These are phyloP conservation scores for Halyomorpha halys DNA, from an alignment of 1,140 invertebrate species.

Conservation along the genomic window DNA sequence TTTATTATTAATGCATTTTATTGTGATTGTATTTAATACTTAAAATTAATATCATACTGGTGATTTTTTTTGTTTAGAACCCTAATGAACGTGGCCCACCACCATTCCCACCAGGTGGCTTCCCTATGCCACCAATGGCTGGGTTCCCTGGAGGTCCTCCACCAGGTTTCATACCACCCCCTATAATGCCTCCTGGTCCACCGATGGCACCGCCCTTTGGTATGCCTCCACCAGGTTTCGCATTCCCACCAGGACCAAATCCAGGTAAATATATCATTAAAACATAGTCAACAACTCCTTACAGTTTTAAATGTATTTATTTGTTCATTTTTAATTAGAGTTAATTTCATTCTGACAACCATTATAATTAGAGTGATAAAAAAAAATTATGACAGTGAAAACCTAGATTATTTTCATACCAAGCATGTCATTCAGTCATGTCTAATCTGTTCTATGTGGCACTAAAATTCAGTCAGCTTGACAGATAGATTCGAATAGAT, in stretches of 20 bases:
- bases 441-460: too few species aligned
- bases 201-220: slow-evolving; percentile 43
- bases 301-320: too few species aligned
- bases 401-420: too few species aligned
- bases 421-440: too few species aligned
- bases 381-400: too few species aligned
- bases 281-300: too few species aligned
- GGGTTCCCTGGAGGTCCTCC: slow-evolving; percentile 26
- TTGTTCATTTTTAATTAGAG: too few species aligned
- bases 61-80: slow-evolving; percentile 15
- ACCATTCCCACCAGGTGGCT: slow-evolving; percentile 20
- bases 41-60: not conserved
- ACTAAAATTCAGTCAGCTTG: too few species aligned
- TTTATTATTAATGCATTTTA: too few species aligned
- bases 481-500: too few species aligned
- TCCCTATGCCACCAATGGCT: slow-evolving; percentile 27
- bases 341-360: too few species aligned
- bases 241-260: slow-evolving; percentile 35
- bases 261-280: not conserved
- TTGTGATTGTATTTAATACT: not conserved
- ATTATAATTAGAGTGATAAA: too few species aligned
- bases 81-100: slow-evolving; percentile 21
- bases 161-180: slow-evolving; percentile 39
- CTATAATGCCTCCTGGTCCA: slow-evolving; percentile 34
- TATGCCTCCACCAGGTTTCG: slow-evolving; percentile 65